Base-by-base conservation (phyloP, 2,888 invertebrate species). In the Aplocera efformata region DNA sequence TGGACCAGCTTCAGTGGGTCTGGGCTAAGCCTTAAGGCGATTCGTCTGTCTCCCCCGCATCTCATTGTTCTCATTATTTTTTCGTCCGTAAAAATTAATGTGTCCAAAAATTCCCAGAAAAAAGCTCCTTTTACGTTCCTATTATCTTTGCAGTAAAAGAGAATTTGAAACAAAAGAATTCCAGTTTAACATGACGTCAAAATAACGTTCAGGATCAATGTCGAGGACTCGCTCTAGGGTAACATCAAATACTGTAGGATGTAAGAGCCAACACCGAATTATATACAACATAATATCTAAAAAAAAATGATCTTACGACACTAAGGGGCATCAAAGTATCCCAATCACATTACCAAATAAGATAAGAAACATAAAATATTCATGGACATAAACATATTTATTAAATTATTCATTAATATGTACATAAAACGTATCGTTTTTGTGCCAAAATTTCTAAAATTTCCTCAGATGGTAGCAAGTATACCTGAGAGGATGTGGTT, bases 11-110 rank as follows among this genome's bases (percentile, higher is more conserved):
- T 4, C 7, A 10, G 6, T 11, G 7, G 7, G 2, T n/a, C 11
- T 26, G 9, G 10, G 11, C 11, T 28, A 27, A 9, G 33, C 32
- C 34, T 21, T 3, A n/a, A 9, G 29, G 36, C 28, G 21, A 41
- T 34, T 24, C 10, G 28, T 46, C 42, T 38, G 37, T 46, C 37
- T 37, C 11, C 29, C 13, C 30, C 27, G 39, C 35, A 42, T 42
- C 35, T 26, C 40, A 40, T 42, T 39, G 36, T 48, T 24, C 43
- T 36, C 42, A 42, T 48, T 42, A 43, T 40, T 40, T 48, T 42
- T 48, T 30, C 40, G 36, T 40, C 39, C 31, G 40, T 42, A 47
- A 48, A 48, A 48, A 48, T 40, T 48, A 40, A 48, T 48, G 37
- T 34, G 33, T 33, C 43, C 40, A 43, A 42, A 39, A 17, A 42